phyloP scores from a whole-genome alignment of 2,113 vertebrate species.

The Cavia aperea region DNA sequence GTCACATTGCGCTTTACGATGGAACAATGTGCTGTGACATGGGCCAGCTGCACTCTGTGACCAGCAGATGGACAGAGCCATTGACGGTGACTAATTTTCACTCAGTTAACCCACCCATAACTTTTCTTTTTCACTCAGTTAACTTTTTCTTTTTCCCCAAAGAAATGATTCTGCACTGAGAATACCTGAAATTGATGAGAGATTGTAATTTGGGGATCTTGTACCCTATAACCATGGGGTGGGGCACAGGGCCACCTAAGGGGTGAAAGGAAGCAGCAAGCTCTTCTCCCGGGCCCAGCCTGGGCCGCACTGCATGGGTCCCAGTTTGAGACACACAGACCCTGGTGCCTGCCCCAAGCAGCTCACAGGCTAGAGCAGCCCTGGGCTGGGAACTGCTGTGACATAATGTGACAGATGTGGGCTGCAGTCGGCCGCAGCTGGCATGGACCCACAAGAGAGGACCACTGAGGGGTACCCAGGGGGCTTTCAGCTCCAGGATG shows the following conservation, averaged over 20 bases:
- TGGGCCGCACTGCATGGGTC: background rate
- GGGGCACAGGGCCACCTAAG: too few species aligned
- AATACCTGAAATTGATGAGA: too few species aligned
- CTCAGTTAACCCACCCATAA: background rate
- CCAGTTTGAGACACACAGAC: background rate
- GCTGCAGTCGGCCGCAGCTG: too few species aligned
- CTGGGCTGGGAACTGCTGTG: background rate
- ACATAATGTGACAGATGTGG: background rate
- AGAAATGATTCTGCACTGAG: too few species aligned
- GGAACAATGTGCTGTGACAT: background rate
- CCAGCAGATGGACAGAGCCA: background rate
- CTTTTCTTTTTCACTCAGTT: background rate
- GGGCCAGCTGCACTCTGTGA: background rate
- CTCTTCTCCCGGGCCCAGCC: background rate
- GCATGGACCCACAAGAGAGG: too few species aligned
- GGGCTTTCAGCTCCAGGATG: background rate
- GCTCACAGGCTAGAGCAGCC: background rate
- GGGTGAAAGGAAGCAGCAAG: background rate
- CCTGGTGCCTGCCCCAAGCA: too few species aligned
- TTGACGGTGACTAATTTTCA: background rate
- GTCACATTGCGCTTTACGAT: background rate
- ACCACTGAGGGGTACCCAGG: background rate
- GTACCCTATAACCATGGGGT: too few species aligned
- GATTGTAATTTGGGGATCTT: too few species aligned
- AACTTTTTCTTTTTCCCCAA: too few species aligned